These are phyloP conservation scores for Hystrix cristata DNA, from an alignment of 2,113 vertebrate genomes.

Conservation along the genomic window DNA sequence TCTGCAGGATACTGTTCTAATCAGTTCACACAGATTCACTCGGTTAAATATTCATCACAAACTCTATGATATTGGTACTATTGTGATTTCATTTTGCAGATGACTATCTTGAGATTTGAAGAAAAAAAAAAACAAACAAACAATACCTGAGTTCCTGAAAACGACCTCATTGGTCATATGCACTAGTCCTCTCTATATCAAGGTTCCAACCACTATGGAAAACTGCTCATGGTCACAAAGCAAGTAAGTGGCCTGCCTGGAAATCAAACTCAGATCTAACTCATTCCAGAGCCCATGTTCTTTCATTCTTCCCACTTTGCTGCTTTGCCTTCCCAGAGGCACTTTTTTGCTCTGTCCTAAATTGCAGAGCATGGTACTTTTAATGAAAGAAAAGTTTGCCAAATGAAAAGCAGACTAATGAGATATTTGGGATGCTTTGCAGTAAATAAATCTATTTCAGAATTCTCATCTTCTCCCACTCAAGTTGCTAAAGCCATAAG, in stretches of 20 bases:
- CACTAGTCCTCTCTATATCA: not conserved
- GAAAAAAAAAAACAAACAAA: not conserved
- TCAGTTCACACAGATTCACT: not conserved
- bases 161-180: not conserved
- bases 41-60: not conserved
- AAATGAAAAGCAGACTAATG: slow-evolving; percentile 79
- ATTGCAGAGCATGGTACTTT: slow-evolving; percentile 6
- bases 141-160: not conserved
- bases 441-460: slow-evolving; percentile 77
- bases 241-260: not conserved
- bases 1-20: not conserved
- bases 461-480: slow-evolving; percentile 78
- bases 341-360: slow-evolving; percentile 50
- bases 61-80: too few species aligned
- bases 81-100: slow-evolving; percentile 15
- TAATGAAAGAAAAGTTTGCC: slow-evolving; percentile 72
- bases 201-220: not conserved
- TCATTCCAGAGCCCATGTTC: not conserved
- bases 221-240: not conserved
- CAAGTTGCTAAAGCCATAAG: slow-evolving; percentile 37
- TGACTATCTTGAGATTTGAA: not conserved
- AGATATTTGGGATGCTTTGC: slow-evolving; percentile 75
- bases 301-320: not conserved
- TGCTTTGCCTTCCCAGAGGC: not conserved
- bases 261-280: not conserved